Conservation (phyloP, 2,888 invertebrate species). For the Chymomyza fuscimana region DNA sequence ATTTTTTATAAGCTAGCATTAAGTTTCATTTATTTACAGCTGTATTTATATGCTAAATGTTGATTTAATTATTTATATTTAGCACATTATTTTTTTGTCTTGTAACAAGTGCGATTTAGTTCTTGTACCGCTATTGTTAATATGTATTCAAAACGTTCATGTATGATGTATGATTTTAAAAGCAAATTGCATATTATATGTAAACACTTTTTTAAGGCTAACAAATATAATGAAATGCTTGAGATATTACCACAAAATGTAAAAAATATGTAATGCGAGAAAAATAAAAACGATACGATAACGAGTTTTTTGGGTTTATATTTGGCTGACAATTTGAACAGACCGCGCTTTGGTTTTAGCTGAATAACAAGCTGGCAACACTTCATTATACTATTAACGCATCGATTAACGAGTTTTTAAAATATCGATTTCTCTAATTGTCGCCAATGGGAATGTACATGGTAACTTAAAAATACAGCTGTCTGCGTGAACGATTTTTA, state of each 20-base stretch:
- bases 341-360: neutral
- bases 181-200: neutral
- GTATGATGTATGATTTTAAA: neutral
- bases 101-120: neutral
- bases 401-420: too few relatives aligned
- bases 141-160: neutral
- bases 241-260: slow-evolving; percentile 45
- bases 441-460: too few relatives aligned
- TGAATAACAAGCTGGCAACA: neutral
- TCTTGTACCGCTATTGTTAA: neutral
- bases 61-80: slow-evolving; percentile 54
- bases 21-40: slow-evolving; percentile 45
- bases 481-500: too few relatives aligned
- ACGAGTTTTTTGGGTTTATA: neutral
- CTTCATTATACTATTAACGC: too few relatives aligned
- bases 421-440: too few relatives aligned
- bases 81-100: slow-evolving; percentile 40
- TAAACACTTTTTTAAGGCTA: slow-evolving; percentile 1
- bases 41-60: slow-evolving; percentile 46
- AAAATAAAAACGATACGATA: slow-evolving; percentile 10
- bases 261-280: slow-evolving; percentile 13
- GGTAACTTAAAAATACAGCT: too few relatives aligned
- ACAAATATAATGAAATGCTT: slow-evolving; percentile 29
- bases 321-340: neutral
- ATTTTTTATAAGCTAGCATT: slow-evolving; percentile 42